phyloP scores from a whole-genome alignment of 1,140 invertebrate species.

The Wasmannia auropunctata region DNA sequence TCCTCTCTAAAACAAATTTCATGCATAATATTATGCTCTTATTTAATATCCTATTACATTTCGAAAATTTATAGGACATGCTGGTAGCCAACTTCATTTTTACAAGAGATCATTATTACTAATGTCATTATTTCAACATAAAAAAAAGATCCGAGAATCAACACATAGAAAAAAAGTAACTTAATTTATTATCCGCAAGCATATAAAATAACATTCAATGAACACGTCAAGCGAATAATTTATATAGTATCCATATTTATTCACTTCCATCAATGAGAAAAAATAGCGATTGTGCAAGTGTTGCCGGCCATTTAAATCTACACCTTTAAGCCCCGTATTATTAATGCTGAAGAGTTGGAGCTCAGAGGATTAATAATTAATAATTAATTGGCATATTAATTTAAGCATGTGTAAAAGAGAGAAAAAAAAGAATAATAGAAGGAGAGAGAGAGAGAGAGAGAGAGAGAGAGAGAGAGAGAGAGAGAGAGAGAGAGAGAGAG shows the following conservation, averaged over 20 bases:
- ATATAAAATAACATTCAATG: neutral
- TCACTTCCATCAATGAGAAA: neutral
- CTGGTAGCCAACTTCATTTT: neutral
- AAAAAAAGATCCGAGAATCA: neutral
- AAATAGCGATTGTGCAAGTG: neutral
- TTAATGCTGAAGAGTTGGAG: neutral
- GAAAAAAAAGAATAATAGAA: neutral
- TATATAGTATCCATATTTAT: neutral
- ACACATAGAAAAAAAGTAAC: neutral
- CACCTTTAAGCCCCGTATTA: neutral
- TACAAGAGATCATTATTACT: too few species aligned
- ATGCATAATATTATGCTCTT: neutral
- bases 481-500: neutral
- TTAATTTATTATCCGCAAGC: neutral
- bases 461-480: neutral
- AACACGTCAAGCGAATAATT: neutral
- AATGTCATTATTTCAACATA: neutral
- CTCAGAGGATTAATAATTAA: conserved; percentile 35
- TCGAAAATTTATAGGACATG: neutral
- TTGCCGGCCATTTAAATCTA: neutral
- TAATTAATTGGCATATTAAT: conserved; percentile 39
- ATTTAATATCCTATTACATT: neutral
- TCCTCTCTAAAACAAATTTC: neutral
- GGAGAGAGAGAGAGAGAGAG: neutral
- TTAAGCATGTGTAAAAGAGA: neutral